Base-by-base conservation (phyloP, 2,888 invertebrate species). In the Cistogaster globosa region DNA sequence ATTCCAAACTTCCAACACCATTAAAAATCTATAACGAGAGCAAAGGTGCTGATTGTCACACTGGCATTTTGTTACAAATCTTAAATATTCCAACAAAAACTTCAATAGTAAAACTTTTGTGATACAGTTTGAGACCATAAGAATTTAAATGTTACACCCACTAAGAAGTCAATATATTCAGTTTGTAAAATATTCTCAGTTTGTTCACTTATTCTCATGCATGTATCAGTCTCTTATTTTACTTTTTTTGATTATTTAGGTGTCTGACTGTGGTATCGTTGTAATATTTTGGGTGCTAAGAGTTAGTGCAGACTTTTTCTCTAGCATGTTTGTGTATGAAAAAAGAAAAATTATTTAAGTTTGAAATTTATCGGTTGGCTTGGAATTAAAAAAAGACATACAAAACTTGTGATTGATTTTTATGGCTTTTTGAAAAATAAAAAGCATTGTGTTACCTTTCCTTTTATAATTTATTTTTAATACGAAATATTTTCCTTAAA, bases 11-110 rank as follows among this genome's bases (percentile, higher is more conserved):
- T 76, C 53, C 57, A 80, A 80, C 71, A 55, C 80, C 45, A 65
- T 14, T 42, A 62, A 77, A 75, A 75, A 79, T n/a, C 5, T 48
- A 32, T 45, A 80, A 82, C 74, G 63, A 85, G 82, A 85, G 82
- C 85, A 82, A 85, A 85, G 85, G 82, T 85, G 85, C 85, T 85
- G 85, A 82, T 82, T 85, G 82, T 85, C 85, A 82, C 85, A 85
- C 85, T 79, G 67, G 69, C 48, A 67, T 60, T 42, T 79, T 68
- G 74, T 38, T 68, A 38, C 5, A 18, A 69, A 68, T 53, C 42
- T 60, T 7, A 65, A 67, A 53, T 11, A 1, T 48, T 63, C 12
- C 22, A 18, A 45, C 62, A 60, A 48, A 77, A 65, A 71, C 67
- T 42, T 53, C 20, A n/a, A 20, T 42, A 63, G 57, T 8, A 53